Percentiles rank a stretch among this genome's conserved stretches.
Conservation (phyloP, 1,140 invertebrate genomes). For the Aphidius ervi region DNA sequence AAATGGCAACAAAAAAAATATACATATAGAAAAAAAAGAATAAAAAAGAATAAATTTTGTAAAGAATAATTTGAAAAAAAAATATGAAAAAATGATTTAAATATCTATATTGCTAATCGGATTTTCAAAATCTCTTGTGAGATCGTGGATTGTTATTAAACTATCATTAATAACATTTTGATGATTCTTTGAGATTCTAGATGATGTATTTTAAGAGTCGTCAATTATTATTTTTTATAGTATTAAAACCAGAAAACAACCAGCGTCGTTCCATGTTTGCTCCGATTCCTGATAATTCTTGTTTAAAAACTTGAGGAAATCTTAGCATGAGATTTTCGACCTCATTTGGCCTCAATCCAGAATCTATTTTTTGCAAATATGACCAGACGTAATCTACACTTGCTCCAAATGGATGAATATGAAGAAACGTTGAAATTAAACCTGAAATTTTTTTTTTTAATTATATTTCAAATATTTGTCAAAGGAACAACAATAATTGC, state of each 20-base stretch:
- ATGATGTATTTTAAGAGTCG: neutral
- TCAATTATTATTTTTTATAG: constrained; percentile 39
- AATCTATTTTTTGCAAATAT: constrained; percentile 73
- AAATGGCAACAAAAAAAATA: too few relatives aligned
- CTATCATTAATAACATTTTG: neutral
- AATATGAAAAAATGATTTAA: too few relatives aligned
- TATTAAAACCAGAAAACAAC: constrained; percentile 66
- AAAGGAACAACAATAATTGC: constrained; percentile 26
- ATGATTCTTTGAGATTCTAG: neutral
- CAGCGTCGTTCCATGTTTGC: constrained; percentile 75
- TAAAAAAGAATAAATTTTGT: too few relatives aligned
- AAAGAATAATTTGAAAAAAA: too few relatives aligned
- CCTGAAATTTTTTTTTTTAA: constrained; percentile 48
- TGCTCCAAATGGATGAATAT: constrained; percentile 84
- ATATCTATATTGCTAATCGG: too few relatives aligned
- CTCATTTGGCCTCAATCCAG: constrained; percentile 63
- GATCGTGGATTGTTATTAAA: too few relatives aligned
- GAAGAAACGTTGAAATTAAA: constrained; percentile 76
- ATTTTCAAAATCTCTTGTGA: too few relatives aligned
- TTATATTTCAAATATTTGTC: neutral
- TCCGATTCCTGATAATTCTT: constrained; percentile 70
- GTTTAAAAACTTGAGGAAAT: constrained; percentile 73
- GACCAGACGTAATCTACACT: constrained; percentile 81
- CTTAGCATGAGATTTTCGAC: constrained; percentile 70
- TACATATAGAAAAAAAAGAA: too few relatives aligned